Base-by-base conservation (phyloP, 1,140 invertebrate species). In the Bombus confusus region DNA sequence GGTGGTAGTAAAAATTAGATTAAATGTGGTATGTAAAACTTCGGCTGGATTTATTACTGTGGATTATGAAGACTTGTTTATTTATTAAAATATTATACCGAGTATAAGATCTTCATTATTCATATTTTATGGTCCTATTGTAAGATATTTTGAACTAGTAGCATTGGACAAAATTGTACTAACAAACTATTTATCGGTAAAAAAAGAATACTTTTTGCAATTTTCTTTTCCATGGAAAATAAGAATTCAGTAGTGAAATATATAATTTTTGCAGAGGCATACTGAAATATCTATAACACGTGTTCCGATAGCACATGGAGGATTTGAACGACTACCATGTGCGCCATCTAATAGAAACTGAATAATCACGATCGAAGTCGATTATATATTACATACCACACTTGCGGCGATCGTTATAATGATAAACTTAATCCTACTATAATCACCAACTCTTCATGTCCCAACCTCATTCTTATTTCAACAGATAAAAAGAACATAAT, bases 311-410 rank as follows among this genome's bases (percentile, higher is more conserved):
- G 25, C 78, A 69, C 78, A 34, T 81, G 69, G 12, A 34, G 6
- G n/a, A 15, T 31, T 62, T 3, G 22, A 22, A 37, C n/a, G 31
- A 13, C 31, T n/a, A 47, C 43, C 25, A 52, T 66, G 41, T 47
- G 31, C 72, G 52, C 68, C 69, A 43, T 81, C 80, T 81, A 62
- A 73, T 72, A 41, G 47, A 59, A 73, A 43, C 6, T 47, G 43
- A 43, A 47, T 66, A 47, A 62, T 69, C 66, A 28, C 8, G 18
- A 81, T 81, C 25, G 18, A 28, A 10, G 28, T 64, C 41, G 41
- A 66, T 75, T 31, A n/a, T 28, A 39, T 37, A 72, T 52, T 18
- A 34, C 25, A 39, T 47, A 72, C 37, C 1, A 41, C 3, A n/a
- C 18, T 31, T 15, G 18, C 13, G 43, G 6, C n/a, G 28, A 2